phyloP scores from a whole-genome alignment of 2,888 invertebrate species.

The Hylaea fasciaria region DNA sequence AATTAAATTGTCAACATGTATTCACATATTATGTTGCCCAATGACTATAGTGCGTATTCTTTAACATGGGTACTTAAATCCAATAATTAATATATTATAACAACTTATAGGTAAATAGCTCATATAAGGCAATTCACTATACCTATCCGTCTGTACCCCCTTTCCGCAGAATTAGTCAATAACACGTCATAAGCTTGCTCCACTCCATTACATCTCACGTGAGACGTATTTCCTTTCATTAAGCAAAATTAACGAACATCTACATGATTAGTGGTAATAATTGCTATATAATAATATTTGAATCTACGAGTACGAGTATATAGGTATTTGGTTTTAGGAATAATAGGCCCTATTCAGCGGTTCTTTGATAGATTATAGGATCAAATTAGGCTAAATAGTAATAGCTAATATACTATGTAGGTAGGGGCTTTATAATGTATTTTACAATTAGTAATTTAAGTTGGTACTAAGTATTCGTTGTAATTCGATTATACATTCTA shows the following conservation, averaged over 20 bases:
- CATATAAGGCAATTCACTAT: constrained; percentile 24
- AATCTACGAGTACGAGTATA: background rate
- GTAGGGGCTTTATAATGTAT: too few relatives aligned
- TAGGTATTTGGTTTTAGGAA: background rate
- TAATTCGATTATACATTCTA: too few relatives aligned
- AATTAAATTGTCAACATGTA: too few relatives aligned
- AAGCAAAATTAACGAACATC: constrained; percentile 14
- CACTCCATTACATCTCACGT: constrained; percentile 35
- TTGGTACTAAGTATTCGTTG: too few relatives aligned
- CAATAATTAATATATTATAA: too few relatives aligned
- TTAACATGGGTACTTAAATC: too few relatives aligned
- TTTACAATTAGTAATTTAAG: too few relatives aligned
- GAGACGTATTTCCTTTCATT: constrained; percentile 35
- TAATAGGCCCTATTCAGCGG: background rate
- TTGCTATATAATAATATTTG: background rate
- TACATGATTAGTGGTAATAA: constrained; percentile 15
- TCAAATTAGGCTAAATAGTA: too few relatives aligned
- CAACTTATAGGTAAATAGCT: background rate
- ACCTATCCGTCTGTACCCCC: constrained; percentile 33
- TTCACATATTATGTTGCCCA: too few relatives aligned
- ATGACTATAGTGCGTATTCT: too few relatives aligned
- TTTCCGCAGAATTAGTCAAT: constrained; percentile 35
- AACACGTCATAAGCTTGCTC: constrained; percentile 32
- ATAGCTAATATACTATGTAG: too few relatives aligned
- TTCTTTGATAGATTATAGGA: too few relatives aligned